A percentile compares a stretch with the other conserved stretches of the same genome.
Evolutionary conservation across 2,888 invertebrate species (phyloP).

Genomic region (Pristionchus entomophagus): DNA sequence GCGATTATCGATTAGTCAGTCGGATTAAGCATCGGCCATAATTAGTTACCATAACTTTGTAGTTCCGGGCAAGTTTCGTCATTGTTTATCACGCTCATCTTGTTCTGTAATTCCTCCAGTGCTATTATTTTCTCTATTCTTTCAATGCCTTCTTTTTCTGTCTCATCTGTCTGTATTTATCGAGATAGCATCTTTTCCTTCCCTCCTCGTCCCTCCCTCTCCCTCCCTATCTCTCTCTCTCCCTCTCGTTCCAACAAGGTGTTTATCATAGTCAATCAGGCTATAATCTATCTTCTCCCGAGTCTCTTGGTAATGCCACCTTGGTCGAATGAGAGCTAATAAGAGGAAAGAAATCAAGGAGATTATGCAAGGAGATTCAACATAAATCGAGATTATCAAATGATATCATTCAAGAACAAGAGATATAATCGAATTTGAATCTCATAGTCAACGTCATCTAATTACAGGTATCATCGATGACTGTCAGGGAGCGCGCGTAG

Average conservation of each 20-base stretch:
- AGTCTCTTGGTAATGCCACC: neutral
- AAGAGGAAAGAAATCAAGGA: no score
- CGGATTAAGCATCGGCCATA: no score
- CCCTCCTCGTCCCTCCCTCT: neutral
- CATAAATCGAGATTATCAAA: no score
- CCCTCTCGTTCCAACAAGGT: conserved; percentile 1
- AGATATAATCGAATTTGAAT: neutral
- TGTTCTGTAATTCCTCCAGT: neutral
- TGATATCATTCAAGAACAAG: neutral
- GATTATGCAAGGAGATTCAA: no score
- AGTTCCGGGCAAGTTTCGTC: no score
- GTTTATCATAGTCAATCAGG: conserved; percentile 28
- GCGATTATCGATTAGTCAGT: neutral
- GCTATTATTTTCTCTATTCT: no score
- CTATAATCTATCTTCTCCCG: neutral
- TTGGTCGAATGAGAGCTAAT: no score
- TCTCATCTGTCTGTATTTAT: neutral
- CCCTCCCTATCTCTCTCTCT: neutral
- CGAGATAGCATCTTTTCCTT: conserved; percentile 5
- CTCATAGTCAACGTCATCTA: neutral
- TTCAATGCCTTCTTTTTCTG: neutral
- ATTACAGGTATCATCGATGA: conserved; percentile 5
- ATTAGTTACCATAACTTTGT: no score
- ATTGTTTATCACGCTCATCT: neutral
- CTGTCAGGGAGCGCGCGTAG: neutral